phyloP scores from a whole-genome alignment of 1,140 invertebrate species.

The Drosophila watanabei region DNA sequence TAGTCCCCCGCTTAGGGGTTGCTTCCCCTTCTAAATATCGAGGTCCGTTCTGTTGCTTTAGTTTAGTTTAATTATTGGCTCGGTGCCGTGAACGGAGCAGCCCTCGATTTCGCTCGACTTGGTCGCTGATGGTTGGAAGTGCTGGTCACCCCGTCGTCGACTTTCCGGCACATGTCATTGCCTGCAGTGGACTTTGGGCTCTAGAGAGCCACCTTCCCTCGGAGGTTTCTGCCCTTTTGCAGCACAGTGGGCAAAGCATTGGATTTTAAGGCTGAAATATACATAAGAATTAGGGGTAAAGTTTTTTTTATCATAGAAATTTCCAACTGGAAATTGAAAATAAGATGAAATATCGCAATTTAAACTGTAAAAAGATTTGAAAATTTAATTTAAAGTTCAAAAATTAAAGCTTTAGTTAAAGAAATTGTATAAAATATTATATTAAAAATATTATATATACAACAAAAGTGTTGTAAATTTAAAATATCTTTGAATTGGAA shows the following conservation, averaged over 20 bases:
- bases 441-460: too few relatives aligned
- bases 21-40: slow-evolving; percentile 22
- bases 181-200: slow-evolving; percentile 54
- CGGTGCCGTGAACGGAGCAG: slow-evolving; percentile 50
- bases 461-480: too few relatives aligned
- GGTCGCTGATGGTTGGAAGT: slow-evolving; percentile 8
- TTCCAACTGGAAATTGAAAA: slow-evolving; percentile 1
- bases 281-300: too few relatives aligned
- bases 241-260: slow-evolving; percentile 46
- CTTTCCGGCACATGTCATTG: slow-evolving; percentile 76
- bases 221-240: slow-evolving; percentile 30
- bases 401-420: too few relatives aligned
- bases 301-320: background rate
- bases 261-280: background rate
- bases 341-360: background rate
- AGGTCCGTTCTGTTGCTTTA: slow-evolving; percentile 47
- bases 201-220: slow-evolving; percentile 8
- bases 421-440: too few relatives aligned
- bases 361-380: background rate
- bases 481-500: too few relatives aligned
- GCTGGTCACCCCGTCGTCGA: slow-evolving; percentile 60
- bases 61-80: slow-evolving; percentile 80
- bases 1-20: slow-evolving; percentile 65
- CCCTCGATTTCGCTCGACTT: slow-evolving; percentile 22
- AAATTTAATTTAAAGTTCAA: too few relatives aligned